Percentiles rank a stretch among this genome's conserved stretches.
These are phyloP conservation scores for Mythimna ferrago DNA, from an alignment of 2,888 invertebrate species.

Conservation along the genomic window DNA sequence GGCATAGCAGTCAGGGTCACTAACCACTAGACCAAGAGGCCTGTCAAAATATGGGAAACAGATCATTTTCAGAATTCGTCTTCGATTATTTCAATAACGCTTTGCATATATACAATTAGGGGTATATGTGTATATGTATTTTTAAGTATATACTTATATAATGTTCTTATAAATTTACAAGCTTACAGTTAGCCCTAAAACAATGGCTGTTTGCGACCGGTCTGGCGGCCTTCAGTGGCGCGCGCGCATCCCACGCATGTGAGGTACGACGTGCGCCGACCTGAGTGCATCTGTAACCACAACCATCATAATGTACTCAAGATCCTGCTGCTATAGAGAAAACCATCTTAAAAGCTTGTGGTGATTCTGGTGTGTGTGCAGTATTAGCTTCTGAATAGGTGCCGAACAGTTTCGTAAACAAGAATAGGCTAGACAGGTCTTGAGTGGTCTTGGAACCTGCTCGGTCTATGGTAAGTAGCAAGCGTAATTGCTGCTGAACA, in stretches of 20 bases:
- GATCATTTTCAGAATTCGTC: neutral
- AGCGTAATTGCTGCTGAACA: neutral
- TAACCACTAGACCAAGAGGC: no score
- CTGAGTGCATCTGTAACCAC: neutral
- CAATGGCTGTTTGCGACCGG: constrained; percentile 38
- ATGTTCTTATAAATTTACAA: neutral
- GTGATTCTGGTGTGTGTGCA: neutral
- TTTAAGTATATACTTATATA: neutral
- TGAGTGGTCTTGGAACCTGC: neutral
- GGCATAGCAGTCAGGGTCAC: no score
- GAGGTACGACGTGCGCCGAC: neutral
- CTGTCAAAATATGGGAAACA: no score
- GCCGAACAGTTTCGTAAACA: neutral
- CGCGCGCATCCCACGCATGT: constrained; percentile 38
- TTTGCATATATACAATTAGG: no score
- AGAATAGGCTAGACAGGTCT: neutral
- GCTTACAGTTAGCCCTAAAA: constrained; percentile 49
- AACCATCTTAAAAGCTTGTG: neutral
- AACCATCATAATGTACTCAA: neutral
- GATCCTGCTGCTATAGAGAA: neutral
- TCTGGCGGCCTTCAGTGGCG: constrained; percentile 36
- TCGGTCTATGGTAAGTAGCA: neutral
- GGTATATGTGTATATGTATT: neutral
- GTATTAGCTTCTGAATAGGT: neutral
- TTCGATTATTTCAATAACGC: neutral